These are phyloP conservation scores for Trematocara macrostoma DNA, from an alignment of 2,113 vertebrate species.

Conservation along the genomic window DNA sequence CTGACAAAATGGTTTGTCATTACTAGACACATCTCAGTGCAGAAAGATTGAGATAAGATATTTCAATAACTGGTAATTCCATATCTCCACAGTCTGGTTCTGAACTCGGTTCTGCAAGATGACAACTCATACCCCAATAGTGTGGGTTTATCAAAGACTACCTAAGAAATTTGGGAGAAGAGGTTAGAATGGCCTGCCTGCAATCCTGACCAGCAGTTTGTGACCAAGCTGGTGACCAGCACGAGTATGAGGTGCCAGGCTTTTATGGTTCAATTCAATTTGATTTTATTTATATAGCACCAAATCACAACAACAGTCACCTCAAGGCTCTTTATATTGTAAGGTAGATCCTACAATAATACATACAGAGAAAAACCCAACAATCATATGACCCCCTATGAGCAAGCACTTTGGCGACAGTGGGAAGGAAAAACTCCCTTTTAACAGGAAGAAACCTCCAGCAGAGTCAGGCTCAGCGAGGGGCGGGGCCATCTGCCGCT, in stretches of 20 bases:
- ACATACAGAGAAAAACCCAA: background rate
- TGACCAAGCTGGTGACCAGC: background rate
- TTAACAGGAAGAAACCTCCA: accelerated
- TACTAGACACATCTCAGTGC: background rate
- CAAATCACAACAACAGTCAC: background rate
- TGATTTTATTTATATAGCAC: accelerated
- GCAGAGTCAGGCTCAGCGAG: background rate
- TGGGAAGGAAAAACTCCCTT: background rate
- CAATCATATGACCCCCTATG: background rate
- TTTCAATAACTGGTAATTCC: background rate
- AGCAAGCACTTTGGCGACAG: accelerated
- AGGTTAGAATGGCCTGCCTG: background rate
- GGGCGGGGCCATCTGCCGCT: too few relatives aligned
- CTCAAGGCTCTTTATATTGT: background rate
- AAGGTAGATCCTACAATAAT: accelerated
- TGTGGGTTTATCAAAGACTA: background rate
- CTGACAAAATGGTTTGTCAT: background rate
- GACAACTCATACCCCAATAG: accelerated
- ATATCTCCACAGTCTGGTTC: background rate
- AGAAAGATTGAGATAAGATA: background rate
- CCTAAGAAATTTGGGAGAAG: background rate
- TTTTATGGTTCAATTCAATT: background rate
- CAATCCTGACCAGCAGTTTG: background rate
- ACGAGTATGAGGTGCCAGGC: background rate
- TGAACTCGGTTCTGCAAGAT: background rate